Base-by-base conservation (phyloP, 2,797 vertebrate species). In the Acrossocheilus wenchowensis region DNA sequence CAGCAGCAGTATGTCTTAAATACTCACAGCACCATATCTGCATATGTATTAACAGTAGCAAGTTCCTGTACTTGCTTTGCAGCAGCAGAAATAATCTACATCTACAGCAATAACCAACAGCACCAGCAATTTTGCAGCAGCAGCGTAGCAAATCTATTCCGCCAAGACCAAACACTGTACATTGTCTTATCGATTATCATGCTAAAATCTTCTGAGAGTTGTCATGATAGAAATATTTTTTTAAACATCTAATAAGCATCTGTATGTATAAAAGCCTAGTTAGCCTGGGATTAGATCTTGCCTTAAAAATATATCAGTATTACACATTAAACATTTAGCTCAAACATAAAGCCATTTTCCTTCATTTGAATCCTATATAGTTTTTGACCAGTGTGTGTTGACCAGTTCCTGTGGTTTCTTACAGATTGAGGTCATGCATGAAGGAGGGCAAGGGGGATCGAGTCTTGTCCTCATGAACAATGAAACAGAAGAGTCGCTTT, bases 361-460 rank as follows among this genome's bases (percentile, higher is more conserved):
- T 73, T 73, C 6, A 73, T 9, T 8, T 26, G n/a, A 15, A 26
- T 26, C 39, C 36, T 7, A 6, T 12, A 50, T 21, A 15, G 14
- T 21, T 60, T 45, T 15, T 62, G 1, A 57, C 45, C 54, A 26
- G 4, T 5, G 9, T 48, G 10, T 17, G 57, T 19, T 62, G 21
- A 48, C 30, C 26, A 26, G 26, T 83, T 39, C 15, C 23, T 86
- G 64, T 83, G 69, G 34, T 50, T 45, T 87, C 48, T 78, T 11
- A 72, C 90, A 99, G 98, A 98, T 98, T 89, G 97, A 98, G 94
- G 97, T 98, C 87, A 97, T 97, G 96, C 96, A 96, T 45, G 97
- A 97, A 93, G 96, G 95, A 50, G 97, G 96, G 88, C 96, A 96
- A 90, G 96, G 96, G 80, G 96, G 96, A 7, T 96, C 96, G 66